phyloP scores from a whole-genome alignment of 2,888 invertebrate species.

The Cheilosia grossa region DNA sequence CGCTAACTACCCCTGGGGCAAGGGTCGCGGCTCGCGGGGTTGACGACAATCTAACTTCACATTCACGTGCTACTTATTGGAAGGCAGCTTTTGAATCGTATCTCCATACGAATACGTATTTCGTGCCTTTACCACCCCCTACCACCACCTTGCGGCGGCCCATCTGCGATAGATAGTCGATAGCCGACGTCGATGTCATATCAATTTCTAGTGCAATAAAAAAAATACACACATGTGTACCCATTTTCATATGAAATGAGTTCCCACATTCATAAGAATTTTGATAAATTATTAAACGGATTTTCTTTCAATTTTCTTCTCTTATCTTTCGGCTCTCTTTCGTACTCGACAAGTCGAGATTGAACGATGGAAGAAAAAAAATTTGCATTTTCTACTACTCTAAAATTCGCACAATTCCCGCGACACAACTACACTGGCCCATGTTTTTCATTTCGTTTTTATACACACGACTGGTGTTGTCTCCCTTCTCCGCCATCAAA shows the following conservation, averaged over 20 bases:
- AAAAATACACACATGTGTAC: neutral
- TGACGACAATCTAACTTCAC: conserved; percentile 18
- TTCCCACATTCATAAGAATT: conserved; percentile 12
- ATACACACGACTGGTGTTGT: neutral
- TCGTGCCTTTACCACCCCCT: neutral
- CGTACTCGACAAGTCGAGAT: no score
- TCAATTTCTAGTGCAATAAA: neutral
- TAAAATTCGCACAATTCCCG: conserved; percentile 32
- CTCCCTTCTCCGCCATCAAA: conserved; percentile 23
- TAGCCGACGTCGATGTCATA: neutral
- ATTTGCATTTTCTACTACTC: conserved; percentile 38
- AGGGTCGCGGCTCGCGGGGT: neutral
- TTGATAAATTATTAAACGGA: conserved; percentile 16
- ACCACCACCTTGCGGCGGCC: neutral
- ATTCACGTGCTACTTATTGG: conserved; percentile 57
- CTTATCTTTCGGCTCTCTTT: neutral
- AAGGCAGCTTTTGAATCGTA: conserved; percentile 28
- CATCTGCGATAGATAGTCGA: neutral
- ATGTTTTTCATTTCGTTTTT: conserved; percentile 23
- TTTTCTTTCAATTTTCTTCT: neutral
- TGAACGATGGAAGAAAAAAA: conserved; percentile 7
- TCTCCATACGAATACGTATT: neutral
- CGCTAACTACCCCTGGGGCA: neutral
- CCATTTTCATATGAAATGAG: neutral
- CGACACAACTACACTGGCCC: conserved; percentile 46